Evolutionary conservation across 2,888 invertebrate species (phyloP).

Genomic region (Smittia sp.): DNA sequence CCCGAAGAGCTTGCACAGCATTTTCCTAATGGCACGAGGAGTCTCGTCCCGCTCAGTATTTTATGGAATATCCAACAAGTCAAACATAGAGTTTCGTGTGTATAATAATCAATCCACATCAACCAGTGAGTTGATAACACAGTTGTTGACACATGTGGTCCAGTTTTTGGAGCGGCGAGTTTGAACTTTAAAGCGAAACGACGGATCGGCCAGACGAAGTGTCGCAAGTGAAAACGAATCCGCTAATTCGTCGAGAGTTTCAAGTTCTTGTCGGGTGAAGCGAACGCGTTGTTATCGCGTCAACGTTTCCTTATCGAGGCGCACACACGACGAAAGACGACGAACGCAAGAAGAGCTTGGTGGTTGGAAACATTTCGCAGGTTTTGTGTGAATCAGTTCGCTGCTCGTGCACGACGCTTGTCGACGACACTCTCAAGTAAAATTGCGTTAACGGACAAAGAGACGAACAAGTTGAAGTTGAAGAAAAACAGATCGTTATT

Average conservation of each 20-base stretch:
- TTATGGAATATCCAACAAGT: conserved; percentile 39
- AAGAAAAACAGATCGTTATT: conserved; percentile 13
- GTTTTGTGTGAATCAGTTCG: conserved; percentile 34
- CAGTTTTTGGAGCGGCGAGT: conserved; percentile 1
- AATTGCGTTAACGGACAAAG: background rate
- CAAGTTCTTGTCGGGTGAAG: background rate
- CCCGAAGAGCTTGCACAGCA: conserved; percentile 3
- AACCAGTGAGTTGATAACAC: conserved; percentile 31
- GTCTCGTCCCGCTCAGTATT: conserved; percentile 25
- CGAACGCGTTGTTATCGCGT: background rate
- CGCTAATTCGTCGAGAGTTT: background rate
- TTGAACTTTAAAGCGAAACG: background rate
- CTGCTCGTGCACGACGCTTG: conserved; percentile 26
- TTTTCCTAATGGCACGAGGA: background rate
- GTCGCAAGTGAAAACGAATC: background rate
- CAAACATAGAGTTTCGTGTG: conserved; percentile 36
- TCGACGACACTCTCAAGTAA: background rate
- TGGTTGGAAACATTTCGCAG: conserved; percentile 8
- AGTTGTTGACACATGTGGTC: conserved; percentile 31
- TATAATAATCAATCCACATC: conserved; percentile 37
- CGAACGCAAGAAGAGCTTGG: background rate
- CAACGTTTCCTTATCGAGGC: background rate
- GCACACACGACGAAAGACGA: conserved; percentile 10
- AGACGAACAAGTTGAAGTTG: conserved; percentile 6
- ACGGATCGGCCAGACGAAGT: background rate